Conservation (phyloP, 2,888 invertebrate genomes). For the Drepana falcataria region DNA sequence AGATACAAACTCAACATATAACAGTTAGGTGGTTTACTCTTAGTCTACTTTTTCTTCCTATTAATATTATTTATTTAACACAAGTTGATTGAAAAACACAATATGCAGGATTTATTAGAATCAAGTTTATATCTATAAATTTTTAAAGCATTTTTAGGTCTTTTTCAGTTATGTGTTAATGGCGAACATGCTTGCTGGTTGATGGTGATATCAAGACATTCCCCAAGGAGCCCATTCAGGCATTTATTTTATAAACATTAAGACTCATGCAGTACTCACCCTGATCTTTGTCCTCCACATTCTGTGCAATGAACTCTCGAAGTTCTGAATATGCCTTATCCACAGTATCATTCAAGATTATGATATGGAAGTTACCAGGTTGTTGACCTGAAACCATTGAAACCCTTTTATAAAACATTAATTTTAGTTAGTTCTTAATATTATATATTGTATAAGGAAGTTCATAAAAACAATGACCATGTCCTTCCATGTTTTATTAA, state of each 20-base stretch:
- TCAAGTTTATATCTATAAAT: no score
- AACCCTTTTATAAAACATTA: constrained; percentile 7
- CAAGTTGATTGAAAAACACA: no score
- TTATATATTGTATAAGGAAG: not conserved
- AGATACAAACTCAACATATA: constrained; percentile 7
- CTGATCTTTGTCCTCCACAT: constrained; percentile 77
- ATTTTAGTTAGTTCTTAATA: constrained; percentile 3
- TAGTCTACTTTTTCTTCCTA: no score
- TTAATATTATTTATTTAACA: no score
- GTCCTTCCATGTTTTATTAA: no score
- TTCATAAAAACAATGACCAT: no score
- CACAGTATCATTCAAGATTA: constrained; percentile 89
- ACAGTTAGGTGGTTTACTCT: not conserved
- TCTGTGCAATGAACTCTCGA: constrained; percentile 82
- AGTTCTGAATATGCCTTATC: constrained; percentile 88
- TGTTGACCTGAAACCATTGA: constrained; percentile 52
- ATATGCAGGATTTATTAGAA: no score
- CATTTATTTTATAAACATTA: not conserved
- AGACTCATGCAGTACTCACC: constrained; percentile 39
- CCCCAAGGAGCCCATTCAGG: not conserved
- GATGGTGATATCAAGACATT: no score
- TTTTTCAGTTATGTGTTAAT: no score
- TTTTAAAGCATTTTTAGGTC: no score
- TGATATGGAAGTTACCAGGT: constrained; percentile 89
- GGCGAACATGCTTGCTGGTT: no score